Evolutionary conservation across 2,113 vertebrate species (phyloP).

Genomic region (Anser cygnoides): DNA sequence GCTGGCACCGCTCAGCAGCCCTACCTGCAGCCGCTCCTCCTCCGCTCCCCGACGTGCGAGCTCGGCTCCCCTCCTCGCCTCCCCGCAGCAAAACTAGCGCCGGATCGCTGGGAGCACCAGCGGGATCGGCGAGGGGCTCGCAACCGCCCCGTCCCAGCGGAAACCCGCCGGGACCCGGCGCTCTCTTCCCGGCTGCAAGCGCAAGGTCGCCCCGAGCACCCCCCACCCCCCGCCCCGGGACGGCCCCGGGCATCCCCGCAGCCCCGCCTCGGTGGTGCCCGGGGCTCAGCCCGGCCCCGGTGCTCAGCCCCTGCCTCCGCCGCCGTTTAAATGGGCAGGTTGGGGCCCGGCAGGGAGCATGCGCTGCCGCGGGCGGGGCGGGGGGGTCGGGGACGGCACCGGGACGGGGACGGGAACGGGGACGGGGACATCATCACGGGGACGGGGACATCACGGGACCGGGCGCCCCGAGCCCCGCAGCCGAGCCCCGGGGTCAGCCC

Average conservation of each 20-base stretch:
- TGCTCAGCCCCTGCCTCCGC: background rate
- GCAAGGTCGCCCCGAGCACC: background rate
- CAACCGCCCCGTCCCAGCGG: background rate
- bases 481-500: background rate
- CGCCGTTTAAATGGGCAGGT: conserved; percentile 6
- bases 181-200: background rate
- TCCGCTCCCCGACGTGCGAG: accelerated
- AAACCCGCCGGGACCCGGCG: background rate
- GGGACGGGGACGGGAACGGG: too few species aligned
- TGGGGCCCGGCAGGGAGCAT: background rate
- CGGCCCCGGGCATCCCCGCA: background rate
- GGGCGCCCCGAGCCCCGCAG: background rate
- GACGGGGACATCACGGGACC: too few species aligned
- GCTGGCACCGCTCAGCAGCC: accelerated
- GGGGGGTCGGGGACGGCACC: background rate
- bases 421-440: too few species aligned
- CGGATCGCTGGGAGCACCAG: background rate
- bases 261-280: background rate
- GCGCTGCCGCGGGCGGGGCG: background rate
- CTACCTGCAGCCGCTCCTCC: background rate
- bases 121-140: background rate
- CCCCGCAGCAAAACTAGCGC: background rate
- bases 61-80: too few species aligned
- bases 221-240: background rate
- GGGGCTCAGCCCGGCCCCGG: background rate